Conservation (phyloP, 1,140 invertebrate genomes). For the honey bee (Apis mellifera) region Amel_HAv3.1 CM009936.2:13487001-13487500, state of each 20-base stretch:
- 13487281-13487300: no score
- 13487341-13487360: neutral
- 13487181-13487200: neutral
- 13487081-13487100: constrained; percentile 36
- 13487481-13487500: constrained; percentile 31
- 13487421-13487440: constrained; percentile 32
- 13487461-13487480: constrained; percentile 29
- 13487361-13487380: neutral
- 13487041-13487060: constrained; percentile 57
- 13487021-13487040: constrained; percentile 49
- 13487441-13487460: constrained; percentile 3
- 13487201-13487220: neutral
- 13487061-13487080: constrained; percentile 37
- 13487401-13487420: neutral
- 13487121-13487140: neutral
- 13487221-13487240: neutral
- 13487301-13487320: neutral
- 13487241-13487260: no score
- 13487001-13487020: constrained; percentile 54
- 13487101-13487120: neutral
- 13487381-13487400: neutral
- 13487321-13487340: neutral
- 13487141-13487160: neutral
- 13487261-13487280: neutral
- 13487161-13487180: neutral